A percentile compares a stretch with the other conserved stretches of the same genome.
Conservation (phyloP, 30 jellyfish, hydroid and myxozoan species). For the Rhopilema esculentum region DNA sequence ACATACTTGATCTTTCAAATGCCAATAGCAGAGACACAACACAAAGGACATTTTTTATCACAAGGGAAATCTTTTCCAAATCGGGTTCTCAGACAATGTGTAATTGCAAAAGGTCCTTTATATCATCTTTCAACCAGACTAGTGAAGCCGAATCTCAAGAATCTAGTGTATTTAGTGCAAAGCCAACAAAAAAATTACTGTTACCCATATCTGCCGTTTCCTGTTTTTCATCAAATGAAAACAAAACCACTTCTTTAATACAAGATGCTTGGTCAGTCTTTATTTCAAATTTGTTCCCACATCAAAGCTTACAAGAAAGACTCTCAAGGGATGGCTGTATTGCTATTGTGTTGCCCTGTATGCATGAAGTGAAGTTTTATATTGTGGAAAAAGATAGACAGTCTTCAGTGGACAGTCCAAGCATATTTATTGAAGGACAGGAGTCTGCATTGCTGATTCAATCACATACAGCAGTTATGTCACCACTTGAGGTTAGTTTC, state of each 20-base stretch:
- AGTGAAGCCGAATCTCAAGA: background rate
- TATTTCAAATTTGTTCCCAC: background rate
- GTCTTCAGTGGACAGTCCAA: background rate
- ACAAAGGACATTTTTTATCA: background rate
- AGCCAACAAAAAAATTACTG: background rate
- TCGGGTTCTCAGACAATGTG: background rate
- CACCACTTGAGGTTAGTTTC: background rate
- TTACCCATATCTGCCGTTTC: background rate
- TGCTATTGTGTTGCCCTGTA: background rate
- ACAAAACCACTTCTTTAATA: background rate
- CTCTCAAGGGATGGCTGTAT: background rate
- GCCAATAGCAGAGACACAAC: background rate
- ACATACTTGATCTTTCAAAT: background rate
- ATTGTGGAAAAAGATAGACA: background rate
- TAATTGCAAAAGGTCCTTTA: background rate
- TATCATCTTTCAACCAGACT: background rate
- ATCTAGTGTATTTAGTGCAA: background rate
- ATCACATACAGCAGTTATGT: background rate
- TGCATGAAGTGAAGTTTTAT: background rate
- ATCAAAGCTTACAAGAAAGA: background rate
- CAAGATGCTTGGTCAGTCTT: background rate
- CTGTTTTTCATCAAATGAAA: background rate
- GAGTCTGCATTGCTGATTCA: background rate
- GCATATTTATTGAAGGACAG: background rate
- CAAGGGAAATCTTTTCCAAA: background rate